phyloP scores from a whole-genome alignment of 2,113 vertebrate genomes.

The Illadopsis cleaveri region DNA sequence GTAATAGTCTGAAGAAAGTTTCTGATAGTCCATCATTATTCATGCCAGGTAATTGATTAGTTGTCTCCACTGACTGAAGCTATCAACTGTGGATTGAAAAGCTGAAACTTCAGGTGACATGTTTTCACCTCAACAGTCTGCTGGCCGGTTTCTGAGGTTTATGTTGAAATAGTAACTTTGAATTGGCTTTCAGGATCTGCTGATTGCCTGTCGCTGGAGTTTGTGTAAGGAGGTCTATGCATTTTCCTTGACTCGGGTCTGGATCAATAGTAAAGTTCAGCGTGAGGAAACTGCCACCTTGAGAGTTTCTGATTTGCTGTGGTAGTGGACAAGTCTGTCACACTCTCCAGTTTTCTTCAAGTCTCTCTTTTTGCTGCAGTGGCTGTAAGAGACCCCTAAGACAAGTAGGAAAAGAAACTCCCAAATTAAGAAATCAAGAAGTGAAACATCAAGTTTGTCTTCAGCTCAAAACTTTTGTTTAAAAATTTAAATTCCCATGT shows the following conservation, averaged over 20 bases:
- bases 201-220: neutral
- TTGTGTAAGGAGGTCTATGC: neutral
- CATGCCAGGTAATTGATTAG: neutral
- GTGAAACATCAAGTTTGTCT: neutral
- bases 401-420: neutral
- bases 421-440: neutral
- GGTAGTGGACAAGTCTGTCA: neutral
- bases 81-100: neutral
- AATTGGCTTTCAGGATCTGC: neutral
- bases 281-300: neutral
- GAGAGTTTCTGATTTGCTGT: rapidly evolving
- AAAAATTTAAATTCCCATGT: neutral
- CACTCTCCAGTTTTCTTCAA: neutral
- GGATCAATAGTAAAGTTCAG: neutral
- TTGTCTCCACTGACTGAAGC: neutral
- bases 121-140: neutral
- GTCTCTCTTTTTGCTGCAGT: neutral
- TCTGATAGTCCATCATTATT: neutral
- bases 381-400: neutral
- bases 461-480: neutral
- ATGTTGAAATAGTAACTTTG: neutral
- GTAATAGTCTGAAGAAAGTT: neutral
- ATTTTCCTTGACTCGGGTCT: neutral
- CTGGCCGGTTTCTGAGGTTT: neutral
- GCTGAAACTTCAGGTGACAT: neutral